These are phyloP conservation scores for Abrostola triplasia DNA, from an alignment of 2,888 invertebrate species.

Conservation along the genomic window DNA sequence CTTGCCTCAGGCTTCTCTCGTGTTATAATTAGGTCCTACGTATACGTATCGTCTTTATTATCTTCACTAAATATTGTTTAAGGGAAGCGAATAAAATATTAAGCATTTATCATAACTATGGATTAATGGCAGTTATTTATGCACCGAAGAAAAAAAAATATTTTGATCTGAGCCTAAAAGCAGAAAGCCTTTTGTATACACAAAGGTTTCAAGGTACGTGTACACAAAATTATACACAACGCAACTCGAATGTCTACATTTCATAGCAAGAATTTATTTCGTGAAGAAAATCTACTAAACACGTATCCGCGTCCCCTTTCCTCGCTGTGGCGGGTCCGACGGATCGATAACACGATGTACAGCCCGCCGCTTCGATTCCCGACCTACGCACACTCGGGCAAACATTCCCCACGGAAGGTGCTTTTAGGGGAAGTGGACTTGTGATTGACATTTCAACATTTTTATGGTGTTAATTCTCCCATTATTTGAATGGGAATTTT, in stretches of 20 bases:
- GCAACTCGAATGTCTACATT: neutral
- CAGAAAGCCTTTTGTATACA: no score
- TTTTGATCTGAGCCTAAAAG: no score
- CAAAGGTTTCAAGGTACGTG: no score
- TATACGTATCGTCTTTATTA: no score
- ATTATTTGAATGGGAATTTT: slow-evolving; percentile 3
- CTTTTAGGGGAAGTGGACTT: slow-evolving; percentile 14
- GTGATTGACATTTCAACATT: slow-evolving; percentile 37
- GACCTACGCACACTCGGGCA: slow-evolving; percentile 44
- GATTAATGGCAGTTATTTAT: no score
- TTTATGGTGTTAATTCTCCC: slow-evolving; percentile 41
- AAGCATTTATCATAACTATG: no score
- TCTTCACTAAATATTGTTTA: no score
- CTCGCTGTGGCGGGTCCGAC: slow-evolving; percentile 23
- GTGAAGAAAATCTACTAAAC: slow-evolving; percentile 28
- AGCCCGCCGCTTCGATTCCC: slow-evolving; percentile 51
- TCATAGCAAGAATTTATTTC: slow-evolving; percentile 2
- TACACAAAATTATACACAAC: neutral
- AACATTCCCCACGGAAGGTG: slow-evolving; percentile 23
- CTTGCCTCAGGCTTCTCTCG: no score
- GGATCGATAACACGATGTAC: slow-evolving; percentile 53
- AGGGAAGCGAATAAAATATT: no score
- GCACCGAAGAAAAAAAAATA: no score
- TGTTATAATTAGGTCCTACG: no score
- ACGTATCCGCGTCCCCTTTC: slow-evolving; percentile 20